Evolutionary conservation across 2,888 invertebrate species (phyloP).

Genomic region (Drosophila robusta): DNA sequence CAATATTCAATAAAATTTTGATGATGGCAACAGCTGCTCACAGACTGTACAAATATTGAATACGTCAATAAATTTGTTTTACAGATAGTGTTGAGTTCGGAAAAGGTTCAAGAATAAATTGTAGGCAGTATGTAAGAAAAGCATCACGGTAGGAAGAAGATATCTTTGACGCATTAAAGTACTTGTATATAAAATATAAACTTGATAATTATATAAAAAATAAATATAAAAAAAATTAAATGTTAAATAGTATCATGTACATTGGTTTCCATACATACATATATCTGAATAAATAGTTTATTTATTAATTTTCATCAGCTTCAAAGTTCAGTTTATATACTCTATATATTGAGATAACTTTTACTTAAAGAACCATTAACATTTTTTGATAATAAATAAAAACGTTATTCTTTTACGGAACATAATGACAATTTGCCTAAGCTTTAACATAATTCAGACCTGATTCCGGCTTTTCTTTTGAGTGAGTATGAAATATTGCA

Average conservation of each 20-base stretch:
- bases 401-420: slow-evolving; percentile 4
- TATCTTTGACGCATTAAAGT: too few species aligned
- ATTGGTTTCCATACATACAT: too few species aligned
- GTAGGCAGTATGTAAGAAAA: not conserved
- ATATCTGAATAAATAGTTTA: not conserved
- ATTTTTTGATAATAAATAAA: slow-evolving; percentile 36
- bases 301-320: not conserved
- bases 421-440: slow-evolving; percentile 3
- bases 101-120: not conserved
- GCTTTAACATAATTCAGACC: slow-evolving; percentile 14
- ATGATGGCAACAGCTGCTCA: slow-evolving; percentile 34
- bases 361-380: slow-evolving; percentile 19
- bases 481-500: not conserved
- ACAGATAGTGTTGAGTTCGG: slow-evolving; percentile 5
- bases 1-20: slow-evolving; percentile 27
- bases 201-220: too few species aligned
- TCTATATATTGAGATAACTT: slow-evolving; percentile 12
- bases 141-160: too few species aligned
- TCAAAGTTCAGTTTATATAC: not conserved
- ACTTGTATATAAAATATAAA: too few species aligned
- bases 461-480: slow-evolving; percentile 26
- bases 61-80: slow-evolving; percentile 7
- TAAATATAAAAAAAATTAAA: too few species aligned
- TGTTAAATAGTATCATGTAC: too few species aligned
- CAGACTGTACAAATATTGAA: not conserved